These are phyloP conservation scores for Elephas maximus DNA, from an alignment of 2,113 vertebrate species.

Conservation along the genomic window DNA sequence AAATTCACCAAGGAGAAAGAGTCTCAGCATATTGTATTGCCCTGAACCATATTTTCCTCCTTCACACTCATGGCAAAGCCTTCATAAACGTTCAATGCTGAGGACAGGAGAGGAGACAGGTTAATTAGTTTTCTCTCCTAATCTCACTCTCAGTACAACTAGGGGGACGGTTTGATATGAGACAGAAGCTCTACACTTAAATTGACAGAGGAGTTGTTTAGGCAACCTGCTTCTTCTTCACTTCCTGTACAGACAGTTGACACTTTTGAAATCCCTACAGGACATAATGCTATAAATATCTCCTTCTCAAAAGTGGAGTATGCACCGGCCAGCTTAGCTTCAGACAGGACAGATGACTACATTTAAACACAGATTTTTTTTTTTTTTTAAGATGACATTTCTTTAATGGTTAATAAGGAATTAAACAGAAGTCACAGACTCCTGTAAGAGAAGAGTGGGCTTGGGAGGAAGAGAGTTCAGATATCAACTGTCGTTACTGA, in stretches of 20 bases:
- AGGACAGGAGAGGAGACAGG: background rate
- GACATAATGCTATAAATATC: background rate
- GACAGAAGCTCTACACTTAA: background rate
- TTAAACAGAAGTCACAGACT: rapidly evolving
- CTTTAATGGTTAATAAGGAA: background rate
- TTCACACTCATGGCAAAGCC: background rate
- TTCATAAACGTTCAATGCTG: background rate
- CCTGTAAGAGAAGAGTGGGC: background rate
- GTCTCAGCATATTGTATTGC: background rate
- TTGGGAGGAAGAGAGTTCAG: background rate
- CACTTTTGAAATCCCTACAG: background rate
- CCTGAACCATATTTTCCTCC: too few species aligned
- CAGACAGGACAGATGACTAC: background rate
- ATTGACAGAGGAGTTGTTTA: too few species aligned
- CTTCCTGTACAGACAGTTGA: too few species aligned
- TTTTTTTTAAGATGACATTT: background rate
- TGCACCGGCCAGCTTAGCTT: too few species aligned
- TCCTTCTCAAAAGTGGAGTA: background rate
- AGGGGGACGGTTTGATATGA: background rate
- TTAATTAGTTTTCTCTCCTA: background rate
- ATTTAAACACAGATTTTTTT: background rate
- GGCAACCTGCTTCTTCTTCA: background rate
- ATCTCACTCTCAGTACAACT: background rate
- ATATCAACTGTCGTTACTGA: background rate
- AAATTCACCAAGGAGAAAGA: background rate